Percentiles rank a stretch among this genome's conserved stretches.
Conservation (phyloP, 2,888 invertebrate genomes). For the Diogma glabrata region DNA sequence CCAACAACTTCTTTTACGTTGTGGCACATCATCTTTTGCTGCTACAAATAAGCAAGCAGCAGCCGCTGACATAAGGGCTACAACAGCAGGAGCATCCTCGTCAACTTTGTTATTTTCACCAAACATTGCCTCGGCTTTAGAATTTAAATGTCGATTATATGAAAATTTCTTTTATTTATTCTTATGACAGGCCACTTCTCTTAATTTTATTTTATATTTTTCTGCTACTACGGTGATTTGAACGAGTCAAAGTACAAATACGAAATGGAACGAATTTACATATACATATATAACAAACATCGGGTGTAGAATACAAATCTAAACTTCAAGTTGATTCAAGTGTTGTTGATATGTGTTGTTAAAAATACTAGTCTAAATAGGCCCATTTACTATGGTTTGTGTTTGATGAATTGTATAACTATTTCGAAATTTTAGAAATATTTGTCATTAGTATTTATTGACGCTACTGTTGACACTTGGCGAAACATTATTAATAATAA, state of each 20-base stretch:
- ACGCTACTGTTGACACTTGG: no score
- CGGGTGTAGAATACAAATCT: not conserved
- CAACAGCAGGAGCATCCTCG: not conserved
- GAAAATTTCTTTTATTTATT: not conserved
- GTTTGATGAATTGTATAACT: no score
- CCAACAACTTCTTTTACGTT: constrained; percentile 1
- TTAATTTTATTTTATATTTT: not conserved
- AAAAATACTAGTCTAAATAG: no score
- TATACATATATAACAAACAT: not conserved
- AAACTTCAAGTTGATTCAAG: not conserved
- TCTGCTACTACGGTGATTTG: not conserved
- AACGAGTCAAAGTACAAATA: not conserved
- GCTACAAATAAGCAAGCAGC: not conserved
- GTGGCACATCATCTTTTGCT: not conserved
- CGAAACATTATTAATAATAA: no score
- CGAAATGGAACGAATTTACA: not conserved
- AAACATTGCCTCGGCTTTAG: not conserved
- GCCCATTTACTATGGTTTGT: no score
- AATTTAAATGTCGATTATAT: not conserved
- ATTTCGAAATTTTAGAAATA: no score
- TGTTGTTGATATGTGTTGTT: not conserved
- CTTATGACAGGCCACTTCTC: no score
- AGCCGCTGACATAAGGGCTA: not conserved
- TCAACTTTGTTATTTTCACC: not conserved
- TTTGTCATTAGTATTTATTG: no score